Evolutionary conservation across 2,113 vertebrate species (phyloP).

Genomic region (Etia nguti): DNA sequence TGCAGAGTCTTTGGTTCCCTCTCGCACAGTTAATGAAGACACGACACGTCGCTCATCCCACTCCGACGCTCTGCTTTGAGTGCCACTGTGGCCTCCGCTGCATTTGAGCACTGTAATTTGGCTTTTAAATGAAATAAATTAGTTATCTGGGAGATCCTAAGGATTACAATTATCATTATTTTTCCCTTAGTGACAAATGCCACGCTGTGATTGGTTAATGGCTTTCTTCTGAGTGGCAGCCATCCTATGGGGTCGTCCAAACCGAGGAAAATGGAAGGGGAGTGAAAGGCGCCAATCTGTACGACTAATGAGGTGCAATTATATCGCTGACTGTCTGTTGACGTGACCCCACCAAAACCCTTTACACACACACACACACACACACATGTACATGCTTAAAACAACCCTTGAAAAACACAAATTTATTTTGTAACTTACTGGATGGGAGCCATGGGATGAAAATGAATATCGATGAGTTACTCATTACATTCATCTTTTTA

Average conservation of each 20-base stretch:
- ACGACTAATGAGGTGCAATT: conserved; percentile 62
- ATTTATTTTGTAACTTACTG: neutral
- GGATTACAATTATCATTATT: conserved; percentile 67
- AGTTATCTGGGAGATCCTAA: conserved; percentile 60
- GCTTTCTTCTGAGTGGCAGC: conserved; percentile 62
- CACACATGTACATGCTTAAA: neutral
- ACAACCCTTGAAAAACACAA: neutral
- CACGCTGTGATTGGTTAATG: conserved; percentile 70
- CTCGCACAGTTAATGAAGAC: conserved; percentile 61
- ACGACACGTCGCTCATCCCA: conserved; percentile 39
- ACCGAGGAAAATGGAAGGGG: conserved; percentile 46
- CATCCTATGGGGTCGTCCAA: conserved; percentile 61
- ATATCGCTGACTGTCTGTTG: conserved; percentile 50
- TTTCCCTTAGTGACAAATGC: conserved; percentile 52
- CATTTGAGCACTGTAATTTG: conserved; percentile 60
- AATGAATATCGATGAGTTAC: neutral
- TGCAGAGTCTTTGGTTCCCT: conserved; percentile 59
- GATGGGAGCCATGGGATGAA: neutral
- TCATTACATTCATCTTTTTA: neutral
- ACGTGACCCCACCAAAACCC: conserved; percentile 41
- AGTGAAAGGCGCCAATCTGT: conserved; percentile 54
- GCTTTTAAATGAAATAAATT: conserved; percentile 70
- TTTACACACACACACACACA: neutral
- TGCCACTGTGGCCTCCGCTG: conserved; percentile 52
- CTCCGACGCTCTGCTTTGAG: conserved; percentile 36